These are phyloP conservation scores for Hippocampus zosterae DNA, from an alignment of 2,113 vertebrate genomes.

Conservation along the genomic window DNA sequence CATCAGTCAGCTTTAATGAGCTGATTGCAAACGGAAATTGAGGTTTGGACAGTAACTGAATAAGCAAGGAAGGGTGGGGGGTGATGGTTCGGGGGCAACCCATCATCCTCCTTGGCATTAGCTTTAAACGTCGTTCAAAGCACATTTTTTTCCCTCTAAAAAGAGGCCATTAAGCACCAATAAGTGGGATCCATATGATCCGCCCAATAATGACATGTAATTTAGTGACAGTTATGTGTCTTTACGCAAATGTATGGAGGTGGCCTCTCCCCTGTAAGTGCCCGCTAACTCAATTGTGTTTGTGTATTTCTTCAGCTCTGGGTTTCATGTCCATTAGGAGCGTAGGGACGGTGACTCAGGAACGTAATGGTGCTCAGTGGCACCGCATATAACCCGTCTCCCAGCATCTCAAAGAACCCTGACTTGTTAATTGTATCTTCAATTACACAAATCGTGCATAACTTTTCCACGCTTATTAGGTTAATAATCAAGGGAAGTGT, in stretches of 20 bases:
- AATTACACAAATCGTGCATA: constrained; percentile 39
- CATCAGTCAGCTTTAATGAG: constrained; percentile 50
- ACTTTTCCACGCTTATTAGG: constrained; percentile 3
- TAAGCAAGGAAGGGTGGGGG: constrained; percentile 37
- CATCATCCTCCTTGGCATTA: constrained; percentile 36
- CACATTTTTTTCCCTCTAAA: constrained; percentile 26
- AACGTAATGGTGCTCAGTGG: constrained; percentile 54
- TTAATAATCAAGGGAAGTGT: constrained; percentile 12
- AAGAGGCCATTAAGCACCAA: constrained; percentile 62
- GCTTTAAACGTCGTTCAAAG: constrained; percentile 46
- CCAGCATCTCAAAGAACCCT: constrained; percentile 24
- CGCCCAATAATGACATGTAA: constrained; percentile 66
- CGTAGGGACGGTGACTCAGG: constrained; percentile 52
- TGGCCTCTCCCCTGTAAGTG: constrained; percentile 66
- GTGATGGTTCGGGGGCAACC: constrained; percentile 15
- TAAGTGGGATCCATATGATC: constrained; percentile 65
- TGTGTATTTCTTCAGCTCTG: constrained; percentile 58
- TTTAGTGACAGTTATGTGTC: constrained; percentile 73
- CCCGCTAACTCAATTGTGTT: constrained; percentile 72
- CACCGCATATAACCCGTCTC: constrained; percentile 5
- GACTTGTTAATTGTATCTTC: constrained; percentile 56
- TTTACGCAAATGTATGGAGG: constrained; percentile 71
- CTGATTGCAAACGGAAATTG: constrained; percentile 54
- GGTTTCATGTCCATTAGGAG: constrained; percentile 74
- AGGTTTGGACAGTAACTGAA: constrained; percentile 63